Conservation (phyloP, 2,888 invertebrate genomes). For the Coleophora deauratella region DNA sequence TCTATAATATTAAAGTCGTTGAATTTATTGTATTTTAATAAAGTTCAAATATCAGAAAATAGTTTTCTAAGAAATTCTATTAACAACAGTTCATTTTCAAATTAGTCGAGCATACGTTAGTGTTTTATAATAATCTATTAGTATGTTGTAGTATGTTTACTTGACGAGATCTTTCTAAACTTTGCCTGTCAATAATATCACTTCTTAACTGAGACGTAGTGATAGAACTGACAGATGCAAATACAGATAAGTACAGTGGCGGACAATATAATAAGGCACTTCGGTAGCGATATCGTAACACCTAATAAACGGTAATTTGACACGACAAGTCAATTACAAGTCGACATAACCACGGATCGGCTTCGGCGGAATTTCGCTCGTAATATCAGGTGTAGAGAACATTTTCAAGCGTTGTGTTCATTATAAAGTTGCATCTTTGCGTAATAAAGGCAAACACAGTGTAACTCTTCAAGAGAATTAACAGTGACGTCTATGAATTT, state of each 20-base stretch:
- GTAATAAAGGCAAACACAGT: too few species aligned
- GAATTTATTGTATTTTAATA: too few species aligned
- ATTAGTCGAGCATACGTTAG: too few species aligned
- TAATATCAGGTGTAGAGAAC: slow-evolving; percentile 46
- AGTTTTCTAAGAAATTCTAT: too few species aligned
- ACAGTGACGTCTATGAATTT: too few species aligned
- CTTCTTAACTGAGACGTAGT: slow-evolving; percentile 21
- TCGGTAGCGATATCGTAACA: slow-evolving; percentile 53
- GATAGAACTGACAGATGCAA: slow-evolving; percentile 35
- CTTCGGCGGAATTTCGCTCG: slow-evolving; percentile 51
- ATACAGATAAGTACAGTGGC: slow-evolving; percentile 48
- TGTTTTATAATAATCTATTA: not conserved
- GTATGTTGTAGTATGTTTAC: not conserved
- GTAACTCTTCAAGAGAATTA: too few species aligned
- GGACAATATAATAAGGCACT: slow-evolving; percentile 51
- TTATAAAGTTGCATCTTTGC: too few species aligned
- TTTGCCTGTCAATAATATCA: slow-evolving; percentile 9
- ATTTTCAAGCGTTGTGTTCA: too few species aligned
- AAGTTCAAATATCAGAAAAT: too few species aligned
- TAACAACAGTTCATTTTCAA: too few species aligned
- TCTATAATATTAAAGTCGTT: too few species aligned
- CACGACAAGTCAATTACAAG: slow-evolving; percentile 69
- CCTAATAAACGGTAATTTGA: slow-evolving; percentile 68
- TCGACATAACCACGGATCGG: slow-evolving; percentile 58
- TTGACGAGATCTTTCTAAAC: not conserved